phyloP scores from a whole-genome alignment of 2,888 invertebrate genomes.

The Drosophila gaucha region DNA sequence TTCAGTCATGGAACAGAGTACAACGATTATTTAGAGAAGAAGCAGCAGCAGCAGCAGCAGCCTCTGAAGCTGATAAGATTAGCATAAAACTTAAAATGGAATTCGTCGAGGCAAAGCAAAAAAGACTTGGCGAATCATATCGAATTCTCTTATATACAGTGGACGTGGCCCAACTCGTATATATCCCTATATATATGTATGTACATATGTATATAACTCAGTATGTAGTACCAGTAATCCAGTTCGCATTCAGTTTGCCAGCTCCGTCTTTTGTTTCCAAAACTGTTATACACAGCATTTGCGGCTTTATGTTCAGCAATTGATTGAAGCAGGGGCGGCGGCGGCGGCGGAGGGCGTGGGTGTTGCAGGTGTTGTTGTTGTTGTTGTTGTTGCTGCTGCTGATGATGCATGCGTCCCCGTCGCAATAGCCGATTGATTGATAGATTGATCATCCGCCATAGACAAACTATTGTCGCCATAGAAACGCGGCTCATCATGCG shows the following conservation, averaged over 20 bases:
- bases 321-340: neutral
- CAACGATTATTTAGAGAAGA: neutral
- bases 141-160: neutral
- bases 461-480: conserved; percentile 81
- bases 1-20: neutral
- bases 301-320: conserved; percentile 26
- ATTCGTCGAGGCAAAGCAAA: conserved; percentile 7
- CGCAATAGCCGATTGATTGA: conserved; percentile 13
- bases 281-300: conserved; percentile 8
- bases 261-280: conserved; percentile 12
- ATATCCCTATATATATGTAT: neutral
- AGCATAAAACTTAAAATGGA: conserved; percentile 30
- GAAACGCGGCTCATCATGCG: conserved; percentile 84
- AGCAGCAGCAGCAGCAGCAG: conserved; percentile 1
- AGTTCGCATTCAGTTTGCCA: conserved; percentile 29
- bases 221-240: conserved; percentile 34
- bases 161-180: neutral
- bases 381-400: conserved; percentile 32
- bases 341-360: neutral
- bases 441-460: conserved; percentile 63
- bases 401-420: conserved; percentile 25
- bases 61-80: conserved; percentile 43
- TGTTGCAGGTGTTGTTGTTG: conserved; percentile 35
- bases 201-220: too few species aligned
- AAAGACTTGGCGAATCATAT: conserved; percentile 4